Evolutionary conservation across 2,888 invertebrate genomes (phyloP).

Genomic region (Iphiclides podalirius): DNA sequence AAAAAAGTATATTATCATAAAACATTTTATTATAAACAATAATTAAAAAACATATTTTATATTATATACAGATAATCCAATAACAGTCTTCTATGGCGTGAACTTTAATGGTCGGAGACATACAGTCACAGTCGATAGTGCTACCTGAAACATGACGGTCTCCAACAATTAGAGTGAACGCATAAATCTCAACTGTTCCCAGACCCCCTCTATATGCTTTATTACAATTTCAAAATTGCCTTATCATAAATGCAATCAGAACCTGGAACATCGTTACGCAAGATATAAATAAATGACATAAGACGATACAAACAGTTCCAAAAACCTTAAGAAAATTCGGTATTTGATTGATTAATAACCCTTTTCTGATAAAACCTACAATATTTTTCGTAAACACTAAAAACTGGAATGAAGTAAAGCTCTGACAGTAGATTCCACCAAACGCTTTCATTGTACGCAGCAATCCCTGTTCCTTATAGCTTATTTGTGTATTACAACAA

Average conservation of each 20-base stretch:
- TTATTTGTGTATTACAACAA: background rate
- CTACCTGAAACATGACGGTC: background rate
- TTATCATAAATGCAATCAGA: conserved; percentile 66
- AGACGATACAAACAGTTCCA: conserved; percentile 2
- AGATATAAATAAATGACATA: conserved; percentile 24
- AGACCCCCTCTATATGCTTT: conserved; percentile 14
- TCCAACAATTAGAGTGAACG: conserved; percentile 2
- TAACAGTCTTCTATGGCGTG: conserved; percentile 30
- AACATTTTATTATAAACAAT: conserved; percentile 78
- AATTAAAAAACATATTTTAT: conserved; percentile 66
- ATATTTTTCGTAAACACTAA: conserved; percentile 17
- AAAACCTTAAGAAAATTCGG: conserved; percentile 8
- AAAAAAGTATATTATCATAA: conserved; percentile 56
- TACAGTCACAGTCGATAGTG: background rate
- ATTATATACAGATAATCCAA: conserved; percentile 40
- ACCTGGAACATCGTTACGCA: conserved; percentile 36
- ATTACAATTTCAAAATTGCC: conserved; percentile 66
- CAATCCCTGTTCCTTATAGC: background rate
- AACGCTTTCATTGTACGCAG: background rate
- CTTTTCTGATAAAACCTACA: conserved; percentile 10
- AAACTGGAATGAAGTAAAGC: conserved; percentile 36
- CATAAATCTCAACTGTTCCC: conserved; percentile 18
- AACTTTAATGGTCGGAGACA: conserved; percentile 10
- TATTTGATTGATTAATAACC: conserved; percentile 14
- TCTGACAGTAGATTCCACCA: conserved; percentile 4